phyloP scores from a whole-genome alignment of 2,888 invertebrate species.

The Cerceris rybyensis region DNA sequence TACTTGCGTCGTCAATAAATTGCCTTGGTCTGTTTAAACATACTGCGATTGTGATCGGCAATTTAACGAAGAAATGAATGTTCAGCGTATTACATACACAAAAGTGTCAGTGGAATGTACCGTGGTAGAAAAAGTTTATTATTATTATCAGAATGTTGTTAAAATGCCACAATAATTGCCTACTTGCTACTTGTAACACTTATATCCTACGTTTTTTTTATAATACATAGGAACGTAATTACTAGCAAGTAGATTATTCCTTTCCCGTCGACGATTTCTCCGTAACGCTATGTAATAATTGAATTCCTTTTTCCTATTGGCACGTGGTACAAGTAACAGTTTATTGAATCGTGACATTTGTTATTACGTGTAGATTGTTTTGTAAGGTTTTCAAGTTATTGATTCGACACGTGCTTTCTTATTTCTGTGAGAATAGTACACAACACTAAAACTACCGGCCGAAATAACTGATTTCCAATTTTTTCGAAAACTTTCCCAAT shows the following conservation, averaged over 20 bases:
- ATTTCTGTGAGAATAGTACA: too few relatives aligned
- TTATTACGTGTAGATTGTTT: neutral
- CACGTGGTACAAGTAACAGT: neutral
- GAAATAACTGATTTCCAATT: too few relatives aligned
- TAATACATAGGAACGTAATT: neutral
- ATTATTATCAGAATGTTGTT: neutral
- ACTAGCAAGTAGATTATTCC: neutral
- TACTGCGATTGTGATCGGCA: slow-evolving; percentile 34
- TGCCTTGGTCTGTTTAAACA: slow-evolving; percentile 53
- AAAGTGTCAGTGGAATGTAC: slow-evolving; percentile 4
- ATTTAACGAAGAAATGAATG: slow-evolving; percentile 14
- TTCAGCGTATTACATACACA: slow-evolving; percentile 6
- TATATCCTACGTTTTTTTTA: neutral
- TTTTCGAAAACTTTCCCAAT: too few relatives aligned
- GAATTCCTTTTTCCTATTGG: neutral
- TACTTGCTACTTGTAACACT: neutral
- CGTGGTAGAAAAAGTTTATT: neutral
- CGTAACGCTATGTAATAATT: neutral
- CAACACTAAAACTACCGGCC: too few relatives aligned
- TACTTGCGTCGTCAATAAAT: slow-evolving; percentile 16
- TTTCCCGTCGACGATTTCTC: neutral
- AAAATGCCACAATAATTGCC: neutral
- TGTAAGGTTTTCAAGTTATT: too few relatives aligned
- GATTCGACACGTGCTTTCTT: too few relatives aligned
- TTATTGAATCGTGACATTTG: neutral